Evolutionary conservation across 2,113 vertebrate species (phyloP), one percentile per base, ranked within the genome.

Genomic region (Neofelis nebulosa): DNA sequence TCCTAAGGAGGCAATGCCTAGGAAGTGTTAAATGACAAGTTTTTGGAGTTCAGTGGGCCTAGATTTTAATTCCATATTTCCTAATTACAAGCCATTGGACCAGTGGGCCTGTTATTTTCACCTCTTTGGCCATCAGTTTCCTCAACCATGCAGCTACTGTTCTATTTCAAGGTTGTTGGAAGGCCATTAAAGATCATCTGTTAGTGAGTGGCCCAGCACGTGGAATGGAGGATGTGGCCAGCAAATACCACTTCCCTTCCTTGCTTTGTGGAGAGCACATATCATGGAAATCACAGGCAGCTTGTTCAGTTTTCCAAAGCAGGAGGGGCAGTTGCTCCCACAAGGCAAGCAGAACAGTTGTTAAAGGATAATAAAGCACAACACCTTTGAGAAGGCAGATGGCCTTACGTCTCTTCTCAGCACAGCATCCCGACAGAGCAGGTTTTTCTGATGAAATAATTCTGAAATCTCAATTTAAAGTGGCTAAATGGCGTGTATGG

Each of bases 151-250:
- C 79, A 68, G 36, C 5, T 6, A 1, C 50, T 63, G 41, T 38
- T 50, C 33, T 36, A 0, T 11, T 93, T 71, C 1, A 5, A 18
- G 11, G n/a, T 50, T 52, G 1, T 10, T 33, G 9, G 52, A 71
- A 45, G 36, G 11, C 27, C 48, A 76, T 4, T 3, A 2, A 10
- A 38, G 66, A 16, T 7, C 5, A 14, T 31, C 16, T 16, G 0
- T 6, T 2, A 29, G 74, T 0, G 0, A 19, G 7, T 5, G 29
- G 25, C 29, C 16, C 19, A 31, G 66, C 4, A 0, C 29, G 4
- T 29, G 33, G 3, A 6, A 7, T 1, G 7, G 3, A 6, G 25
- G 29, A 6, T 8, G 3, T 23, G 5, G 1, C 38, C 29, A 7
- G 36, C 6, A 27, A 11, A 8, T 7, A 21, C n/a, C 1, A 27